These are phyloP conservation scores for Eupithecia vulgata DNA, from an alignment of 2,888 invertebrate species.

Conservation along the genomic window DNA sequence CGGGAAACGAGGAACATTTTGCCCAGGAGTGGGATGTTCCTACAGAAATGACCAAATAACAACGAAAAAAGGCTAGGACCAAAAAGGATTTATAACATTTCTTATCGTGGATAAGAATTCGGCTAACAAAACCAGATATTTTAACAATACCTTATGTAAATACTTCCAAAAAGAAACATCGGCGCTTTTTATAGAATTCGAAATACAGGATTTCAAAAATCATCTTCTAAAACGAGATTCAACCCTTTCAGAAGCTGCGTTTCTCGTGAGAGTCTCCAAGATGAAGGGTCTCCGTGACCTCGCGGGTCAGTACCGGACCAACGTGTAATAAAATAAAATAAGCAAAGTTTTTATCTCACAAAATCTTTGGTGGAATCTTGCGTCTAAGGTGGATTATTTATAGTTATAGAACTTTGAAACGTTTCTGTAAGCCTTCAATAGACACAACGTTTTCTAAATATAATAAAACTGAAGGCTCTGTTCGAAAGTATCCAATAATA, in stretches of 20 bases:
- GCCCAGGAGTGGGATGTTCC: too few relatives aligned
- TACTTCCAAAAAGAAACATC: background rate
- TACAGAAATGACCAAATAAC: background rate
- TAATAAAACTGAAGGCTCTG: background rate
- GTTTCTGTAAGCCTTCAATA: background rate
- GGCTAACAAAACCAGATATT: background rate
- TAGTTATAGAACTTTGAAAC: background rate
- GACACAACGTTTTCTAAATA: background rate
- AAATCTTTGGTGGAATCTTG: background rate
- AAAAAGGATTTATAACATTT: background rate
- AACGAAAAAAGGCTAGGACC: background rate
- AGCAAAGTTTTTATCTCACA: background rate
- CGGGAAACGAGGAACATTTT: too few relatives aligned
- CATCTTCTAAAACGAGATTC: conserved; percentile 39
- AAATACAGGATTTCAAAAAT: conserved; percentile 6
- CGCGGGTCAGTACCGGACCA: conserved; percentile 59
- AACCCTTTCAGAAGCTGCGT: conserved; percentile 64
- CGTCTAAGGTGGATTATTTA: background rate
- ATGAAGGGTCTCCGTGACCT: conserved; percentile 65
- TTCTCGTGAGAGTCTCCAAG: conserved; percentile 61
- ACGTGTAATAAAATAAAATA: conserved; percentile 6
- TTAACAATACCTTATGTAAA: background rate
- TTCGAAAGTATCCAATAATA: background rate
- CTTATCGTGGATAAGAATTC: background rate
- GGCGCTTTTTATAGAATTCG: background rate